These are phyloP conservation scores for Rhyacichthys aspro DNA, from an alignment of 2,797 vertebrate genomes.

Conservation along the genomic window DNA sequence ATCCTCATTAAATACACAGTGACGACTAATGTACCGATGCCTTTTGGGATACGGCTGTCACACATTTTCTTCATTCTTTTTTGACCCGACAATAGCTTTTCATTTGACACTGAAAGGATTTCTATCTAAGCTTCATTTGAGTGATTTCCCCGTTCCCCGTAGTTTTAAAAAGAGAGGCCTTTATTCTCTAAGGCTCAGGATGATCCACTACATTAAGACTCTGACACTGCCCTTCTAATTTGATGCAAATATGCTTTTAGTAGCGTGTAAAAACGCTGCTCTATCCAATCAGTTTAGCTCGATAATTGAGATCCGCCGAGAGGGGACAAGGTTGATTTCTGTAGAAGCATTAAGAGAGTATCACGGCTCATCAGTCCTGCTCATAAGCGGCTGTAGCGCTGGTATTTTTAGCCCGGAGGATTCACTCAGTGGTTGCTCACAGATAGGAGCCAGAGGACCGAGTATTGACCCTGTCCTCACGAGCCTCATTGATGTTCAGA, in stretches of 20 bases:
- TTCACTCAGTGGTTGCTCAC: constrained; percentile 37
- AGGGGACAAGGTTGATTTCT: constrained; percentile 41
- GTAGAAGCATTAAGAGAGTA: constrained; percentile 45
- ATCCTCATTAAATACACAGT: too few species aligned
- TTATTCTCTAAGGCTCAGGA: neutral
- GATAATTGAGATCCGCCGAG: constrained; percentile 29
- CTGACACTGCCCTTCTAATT: constrained; percentile 31
- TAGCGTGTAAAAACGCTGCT: constrained; percentile 18
- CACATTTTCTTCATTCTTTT: too few species aligned
- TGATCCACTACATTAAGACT: constrained; percentile 7
- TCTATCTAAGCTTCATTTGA: too few species aligned
- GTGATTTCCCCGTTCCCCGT: neutral
- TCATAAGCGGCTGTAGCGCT: constrained; percentile 46
- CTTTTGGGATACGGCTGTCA: too few species aligned
- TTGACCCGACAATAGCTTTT: too few species aligned
- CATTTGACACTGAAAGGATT: too few species aligned
- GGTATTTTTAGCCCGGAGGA: constrained; percentile 66
- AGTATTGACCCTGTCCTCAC: constrained; percentile 65
- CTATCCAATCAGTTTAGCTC: constrained; percentile 35
- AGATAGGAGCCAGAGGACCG: constrained; percentile 35
- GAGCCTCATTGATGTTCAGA: constrained; percentile 35
- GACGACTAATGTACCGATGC: too few species aligned
- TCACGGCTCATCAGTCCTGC: constrained; percentile 67
- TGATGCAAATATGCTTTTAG: constrained; percentile 36
- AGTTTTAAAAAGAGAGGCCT: too few species aligned